phyloP scores from a whole-genome alignment of 2,888 invertebrate genomes.

The Hoplodrina ambigua region DNA sequence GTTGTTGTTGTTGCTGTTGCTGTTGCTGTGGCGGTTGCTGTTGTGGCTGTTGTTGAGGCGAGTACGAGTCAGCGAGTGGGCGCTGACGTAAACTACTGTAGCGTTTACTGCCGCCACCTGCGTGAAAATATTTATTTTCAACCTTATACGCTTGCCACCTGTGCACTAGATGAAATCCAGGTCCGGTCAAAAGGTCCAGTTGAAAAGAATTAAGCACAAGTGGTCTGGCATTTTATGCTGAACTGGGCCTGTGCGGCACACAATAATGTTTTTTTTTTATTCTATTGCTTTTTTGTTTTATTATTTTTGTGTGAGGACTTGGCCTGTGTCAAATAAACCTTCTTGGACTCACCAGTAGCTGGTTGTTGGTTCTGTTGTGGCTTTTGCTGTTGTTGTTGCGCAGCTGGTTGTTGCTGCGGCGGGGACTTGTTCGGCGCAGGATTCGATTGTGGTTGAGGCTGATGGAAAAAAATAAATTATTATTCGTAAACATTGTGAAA shows the following conservation, averaged over 20 bases:
- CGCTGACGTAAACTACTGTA: constrained; percentile 91
- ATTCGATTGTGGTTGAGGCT: constrained; percentile 69
- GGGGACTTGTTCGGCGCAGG: constrained; percentile 70
- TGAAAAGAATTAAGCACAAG: too few species aligned
- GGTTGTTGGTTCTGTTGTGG: constrained; percentile 71
- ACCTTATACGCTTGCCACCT: not conserved
- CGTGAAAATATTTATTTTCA: not conserved
- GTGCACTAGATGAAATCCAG: too few species aligned
- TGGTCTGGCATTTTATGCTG: too few species aligned
- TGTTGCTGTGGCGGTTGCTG: constrained; percentile 58
- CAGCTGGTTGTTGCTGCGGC: constrained; percentile 72
- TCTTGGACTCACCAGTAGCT: constrained; percentile 62
- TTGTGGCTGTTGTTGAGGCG: constrained; percentile 74
- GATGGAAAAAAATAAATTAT: constrained; percentile 10
- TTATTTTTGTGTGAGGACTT: too few species aligned
- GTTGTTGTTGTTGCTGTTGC: constrained; percentile 62
- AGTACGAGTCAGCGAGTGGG: constrained; percentile 90
- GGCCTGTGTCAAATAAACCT: too few species aligned
- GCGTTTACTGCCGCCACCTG: constrained; percentile 88
- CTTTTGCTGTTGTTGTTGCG: constrained; percentile 57
- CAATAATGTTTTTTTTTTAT: too few species aligned
- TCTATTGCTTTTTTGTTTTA: too few species aligned
- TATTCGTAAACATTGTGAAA: too few species aligned
- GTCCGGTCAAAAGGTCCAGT: too few species aligned
- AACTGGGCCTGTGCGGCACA: too few species aligned